These are phyloP conservation scores for Tachina grossa DNA, from an alignment of 2,888 invertebrate genomes.

Conservation along the genomic window DNA sequence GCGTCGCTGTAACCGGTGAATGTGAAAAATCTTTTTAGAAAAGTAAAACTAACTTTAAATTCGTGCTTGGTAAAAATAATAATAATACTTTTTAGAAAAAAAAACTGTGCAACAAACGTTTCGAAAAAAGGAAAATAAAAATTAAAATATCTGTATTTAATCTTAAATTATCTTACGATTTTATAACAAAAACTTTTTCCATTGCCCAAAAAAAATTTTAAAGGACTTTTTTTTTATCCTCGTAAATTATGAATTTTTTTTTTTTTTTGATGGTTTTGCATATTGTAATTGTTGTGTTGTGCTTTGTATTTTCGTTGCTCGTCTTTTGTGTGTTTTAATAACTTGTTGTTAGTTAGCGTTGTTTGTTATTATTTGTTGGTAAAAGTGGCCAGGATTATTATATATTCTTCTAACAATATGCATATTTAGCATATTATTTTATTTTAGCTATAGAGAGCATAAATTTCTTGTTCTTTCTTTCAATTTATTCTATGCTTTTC, in stretches of 20 bases:
- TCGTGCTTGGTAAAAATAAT: no score
- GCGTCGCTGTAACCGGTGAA: not conserved
- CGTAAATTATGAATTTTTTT: not conserved
- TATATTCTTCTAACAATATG: conserved; percentile 64
- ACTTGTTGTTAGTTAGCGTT: conserved; percentile 25
- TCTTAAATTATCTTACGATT: not conserved
- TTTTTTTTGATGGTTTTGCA: not conserved
- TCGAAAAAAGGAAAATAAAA: no score
- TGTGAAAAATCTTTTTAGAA: no score
- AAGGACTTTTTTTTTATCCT: not conserved
- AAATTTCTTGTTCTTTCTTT: conserved; percentile 21
- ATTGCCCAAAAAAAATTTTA: not conserved
- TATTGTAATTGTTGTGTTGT: conserved; percentile 5
- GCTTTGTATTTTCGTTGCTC: not conserved
- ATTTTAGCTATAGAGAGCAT: conserved; percentile 18
- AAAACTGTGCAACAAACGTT: no score
- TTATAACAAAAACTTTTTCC: not conserved
- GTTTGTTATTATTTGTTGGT: conserved; percentile 43
- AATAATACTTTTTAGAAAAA: no score
- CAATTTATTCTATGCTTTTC: not conserved
- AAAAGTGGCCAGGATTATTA: conserved; percentile 54
- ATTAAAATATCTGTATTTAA: no score
- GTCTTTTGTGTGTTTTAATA: conserved; percentile 2
- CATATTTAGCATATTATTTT: conserved; percentile 67
- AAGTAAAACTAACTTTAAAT: no score